Conservation (phyloP, 2,888 invertebrate genomes). For the Drosophila vallismaia region DNA sequence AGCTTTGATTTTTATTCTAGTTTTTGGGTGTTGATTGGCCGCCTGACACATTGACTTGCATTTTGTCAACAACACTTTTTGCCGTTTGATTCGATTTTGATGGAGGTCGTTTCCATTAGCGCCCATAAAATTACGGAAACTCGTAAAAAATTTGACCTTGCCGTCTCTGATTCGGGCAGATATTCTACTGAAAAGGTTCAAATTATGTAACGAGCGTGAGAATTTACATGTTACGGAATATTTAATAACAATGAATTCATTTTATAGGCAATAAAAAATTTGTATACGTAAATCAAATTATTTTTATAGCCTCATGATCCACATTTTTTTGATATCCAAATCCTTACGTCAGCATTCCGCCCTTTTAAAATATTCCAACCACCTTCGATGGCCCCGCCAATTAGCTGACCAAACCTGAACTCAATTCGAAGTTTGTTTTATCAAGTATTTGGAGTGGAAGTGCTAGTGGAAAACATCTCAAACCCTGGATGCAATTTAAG, state of each 20-base stretch:
- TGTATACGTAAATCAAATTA: not conserved
- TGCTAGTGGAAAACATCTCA: slow-evolving; percentile 31
- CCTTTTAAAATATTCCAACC: slow-evolving; percentile 3
- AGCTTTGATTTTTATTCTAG: slow-evolving; percentile 38
- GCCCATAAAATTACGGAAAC: slow-evolving; percentile 43
- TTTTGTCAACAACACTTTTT: slow-evolving; percentile 67
- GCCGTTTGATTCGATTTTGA: slow-evolving; percentile 66
- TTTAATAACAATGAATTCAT: not conserved
- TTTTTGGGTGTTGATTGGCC: slow-evolving; percentile 56
- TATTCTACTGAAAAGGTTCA: slow-evolving; percentile 18
- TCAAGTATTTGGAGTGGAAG: slow-evolving; percentile 34
- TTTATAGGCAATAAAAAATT: slow-evolving; percentile 1
- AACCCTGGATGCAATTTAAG: slow-evolving; percentile 69
- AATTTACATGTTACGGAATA: not conserved
- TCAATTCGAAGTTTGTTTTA: slow-evolving; percentile 42
- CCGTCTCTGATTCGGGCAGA: not conserved
- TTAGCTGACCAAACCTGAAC: slow-evolving; percentile 47
- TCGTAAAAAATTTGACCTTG: slow-evolving; percentile 42
- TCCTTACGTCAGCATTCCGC: not conserved
- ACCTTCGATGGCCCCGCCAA: slow-evolving; percentile 43
- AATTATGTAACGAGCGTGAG: slow-evolving; percentile 8
- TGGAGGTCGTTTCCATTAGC: slow-evolving; percentile 70
- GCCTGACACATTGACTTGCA: slow-evolving; percentile 71
- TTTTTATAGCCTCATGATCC: too few relatives aligned
- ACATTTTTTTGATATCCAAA: not conserved